These are phyloP conservation scores for Ictalurus punctatus DNA, from an alignment of 2,113 vertebrate genomes.

Conservation along the genomic window DNA sequence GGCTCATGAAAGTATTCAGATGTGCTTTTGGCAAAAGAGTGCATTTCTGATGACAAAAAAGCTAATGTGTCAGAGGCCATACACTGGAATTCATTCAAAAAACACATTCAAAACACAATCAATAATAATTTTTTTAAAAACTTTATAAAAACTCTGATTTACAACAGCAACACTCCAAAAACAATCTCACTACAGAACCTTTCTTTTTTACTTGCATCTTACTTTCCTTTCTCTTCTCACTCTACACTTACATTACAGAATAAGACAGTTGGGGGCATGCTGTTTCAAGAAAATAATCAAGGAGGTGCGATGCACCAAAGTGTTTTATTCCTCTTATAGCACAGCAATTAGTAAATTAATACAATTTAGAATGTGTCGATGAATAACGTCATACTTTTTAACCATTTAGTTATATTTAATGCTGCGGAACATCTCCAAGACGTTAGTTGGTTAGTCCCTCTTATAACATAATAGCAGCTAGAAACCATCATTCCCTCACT, in stretches of 20 bases:
- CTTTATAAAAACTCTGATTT: neutral
- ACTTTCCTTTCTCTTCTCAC: neutral
- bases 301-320: neutral
- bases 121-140: neutral
- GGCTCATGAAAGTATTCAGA: neutral
- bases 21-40: neutral
- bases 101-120: neutral
- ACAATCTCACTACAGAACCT: neutral
- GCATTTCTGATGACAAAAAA: neutral
- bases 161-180: neutral
- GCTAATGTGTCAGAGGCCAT: neutral
- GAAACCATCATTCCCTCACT: neutral
- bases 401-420: neutral
- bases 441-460: too few species aligned
- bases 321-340: neutral
- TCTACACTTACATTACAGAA: neutral
- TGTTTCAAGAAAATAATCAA: neutral
- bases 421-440: neutral
- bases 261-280: neutral
- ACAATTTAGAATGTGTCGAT: neutral
- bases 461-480: neutral
- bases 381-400: neutral
- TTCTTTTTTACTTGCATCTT: neutral
- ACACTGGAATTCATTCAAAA: neutral
- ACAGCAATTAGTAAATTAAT: neutral